Evolutionary conservation across 1,140 invertebrate species (phyloP), one percentile per base, ranked within the genome.

Genomic region (Stegodyphus dumicola): DNA sequence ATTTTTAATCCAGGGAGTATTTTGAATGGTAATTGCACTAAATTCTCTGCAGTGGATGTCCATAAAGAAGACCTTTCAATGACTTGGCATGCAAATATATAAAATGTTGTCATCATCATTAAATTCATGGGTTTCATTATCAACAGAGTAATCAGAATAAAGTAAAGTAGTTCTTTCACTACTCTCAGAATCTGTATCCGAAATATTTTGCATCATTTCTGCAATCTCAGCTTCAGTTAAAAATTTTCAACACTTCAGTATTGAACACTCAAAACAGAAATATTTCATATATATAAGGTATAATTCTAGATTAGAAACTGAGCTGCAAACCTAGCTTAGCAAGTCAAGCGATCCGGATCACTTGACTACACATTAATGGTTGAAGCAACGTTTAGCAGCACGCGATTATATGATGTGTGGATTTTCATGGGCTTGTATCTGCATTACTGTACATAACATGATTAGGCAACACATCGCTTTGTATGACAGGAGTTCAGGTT

Each of bases 1-100:
- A 66, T 17, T 66, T 66, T n/a, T 15, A 67, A 6, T 70, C 69
- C 69, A 70, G 48, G 69, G 7, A 70, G 17, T 70, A 33, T 33
- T 70, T 70, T 70, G 15, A 70, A 70, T 48, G 17, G 69, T 70
- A 48, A 49, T 49, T 70, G 9, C 56, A 15, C 9, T 60, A 60
- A 60, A 60, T 60, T 60, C 5, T 33, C 10, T 70, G 15, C 49
- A 10, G 69, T 48, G 17, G 69, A 70, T 10, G 18, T 48, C 48
- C 18, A 33, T 48, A 3, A 15, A 70, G 69, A 48, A 70, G 5
- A 5, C 17, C 17, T 70, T 49, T 70, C 1, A 33, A 70, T 70
- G 69, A 70, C 33, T 70, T 10, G 69, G 69, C 33, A 70, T 33
- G 33, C 33, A 33, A 33, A 33, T 33, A 33, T 33, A 33, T 3